These are phyloP conservation scores for Chironomus riparius DNA, from an alignment of 2,888 invertebrate species.

Conservation along the genomic window DNA sequence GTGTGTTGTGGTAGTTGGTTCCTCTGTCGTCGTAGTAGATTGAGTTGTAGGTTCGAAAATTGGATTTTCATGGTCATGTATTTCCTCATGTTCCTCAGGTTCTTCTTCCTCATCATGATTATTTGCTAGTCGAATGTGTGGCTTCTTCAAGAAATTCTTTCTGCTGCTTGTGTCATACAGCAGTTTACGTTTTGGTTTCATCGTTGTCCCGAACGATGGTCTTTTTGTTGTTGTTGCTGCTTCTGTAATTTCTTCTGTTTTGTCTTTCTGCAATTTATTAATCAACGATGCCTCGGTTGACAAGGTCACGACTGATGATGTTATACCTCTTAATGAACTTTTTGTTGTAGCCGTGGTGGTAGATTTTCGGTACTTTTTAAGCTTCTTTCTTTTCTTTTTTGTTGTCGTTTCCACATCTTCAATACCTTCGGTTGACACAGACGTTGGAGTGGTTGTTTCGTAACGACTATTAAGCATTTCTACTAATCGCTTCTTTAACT, in stretches of 20 bases:
- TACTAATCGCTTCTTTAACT: neutral
- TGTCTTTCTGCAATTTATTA: neutral
- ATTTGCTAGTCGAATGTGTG: neutral
- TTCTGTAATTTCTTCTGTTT: neutral
- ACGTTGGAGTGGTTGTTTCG: neutral
- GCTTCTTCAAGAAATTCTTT: constrained; percentile 5
- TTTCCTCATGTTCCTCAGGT: neutral
- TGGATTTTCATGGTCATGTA: neutral
- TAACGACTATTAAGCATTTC: neutral
- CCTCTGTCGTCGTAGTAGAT: neutral
- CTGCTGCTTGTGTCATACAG: constrained; percentile 17
- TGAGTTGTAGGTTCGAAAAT: neutral
- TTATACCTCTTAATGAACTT: neutral
- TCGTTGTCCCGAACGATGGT: neutral
- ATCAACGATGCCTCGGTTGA: neutral
- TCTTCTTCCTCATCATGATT: neutral
- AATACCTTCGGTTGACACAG: neutral
- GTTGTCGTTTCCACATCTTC: neutral
- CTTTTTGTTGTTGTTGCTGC: too few species aligned
- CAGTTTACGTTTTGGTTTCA: neutral
- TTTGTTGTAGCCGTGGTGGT: neutral
- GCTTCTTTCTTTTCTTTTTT: neutral
- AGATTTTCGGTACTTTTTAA: neutral
- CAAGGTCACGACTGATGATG: neutral
- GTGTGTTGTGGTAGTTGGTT: neutral